phyloP scores from a whole-genome alignment of 2,888 invertebrate genomes.

The Caradrina kadenii region DNA sequence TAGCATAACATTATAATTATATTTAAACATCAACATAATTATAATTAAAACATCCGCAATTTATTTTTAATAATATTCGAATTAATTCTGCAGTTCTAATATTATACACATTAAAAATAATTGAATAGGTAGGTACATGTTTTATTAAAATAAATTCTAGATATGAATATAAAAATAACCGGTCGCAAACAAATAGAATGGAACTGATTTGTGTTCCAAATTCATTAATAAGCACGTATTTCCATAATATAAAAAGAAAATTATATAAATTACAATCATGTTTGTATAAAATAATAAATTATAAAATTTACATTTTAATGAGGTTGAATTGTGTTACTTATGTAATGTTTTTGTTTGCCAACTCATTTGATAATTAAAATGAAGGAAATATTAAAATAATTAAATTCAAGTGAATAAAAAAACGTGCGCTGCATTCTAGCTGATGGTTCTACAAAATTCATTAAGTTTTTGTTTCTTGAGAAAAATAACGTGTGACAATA shows the following conservation, averaged over 20 bases:
- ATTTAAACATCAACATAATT: conserved; percentile 1
- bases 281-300: conserved; percentile 21
- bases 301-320: conserved; percentile 53
- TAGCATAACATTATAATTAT: not conserved
- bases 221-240: conserved; percentile 7
- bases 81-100: not conserved
- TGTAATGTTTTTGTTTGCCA: conserved; percentile 40
- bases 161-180: conserved; percentile 50
- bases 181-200: conserved; percentile 29
- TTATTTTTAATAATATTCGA: not conserved
- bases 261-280: conserved; percentile 27
- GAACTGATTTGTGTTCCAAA: conserved; percentile 44
- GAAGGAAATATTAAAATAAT: conserved; percentile 33
- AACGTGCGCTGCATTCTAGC: not conserved
- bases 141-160: conserved; percentile 19
- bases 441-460: conserved; percentile 8
- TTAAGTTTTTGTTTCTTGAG: not conserved
- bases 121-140: conserved; percentile 62
- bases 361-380: conserved; percentile 23
- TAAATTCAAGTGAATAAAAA: conserved; percentile 17
- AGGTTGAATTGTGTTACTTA: conserved; percentile 22
- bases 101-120: not conserved
- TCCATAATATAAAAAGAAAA: conserved; percentile 15
- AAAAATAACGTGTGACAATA: not conserved
- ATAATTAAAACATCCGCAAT: conserved; percentile 6